These are phyloP conservation scores for Nomada goodeniana DNA, from an alignment of 2,888 invertebrate species.

Conservation along the genomic window DNA sequence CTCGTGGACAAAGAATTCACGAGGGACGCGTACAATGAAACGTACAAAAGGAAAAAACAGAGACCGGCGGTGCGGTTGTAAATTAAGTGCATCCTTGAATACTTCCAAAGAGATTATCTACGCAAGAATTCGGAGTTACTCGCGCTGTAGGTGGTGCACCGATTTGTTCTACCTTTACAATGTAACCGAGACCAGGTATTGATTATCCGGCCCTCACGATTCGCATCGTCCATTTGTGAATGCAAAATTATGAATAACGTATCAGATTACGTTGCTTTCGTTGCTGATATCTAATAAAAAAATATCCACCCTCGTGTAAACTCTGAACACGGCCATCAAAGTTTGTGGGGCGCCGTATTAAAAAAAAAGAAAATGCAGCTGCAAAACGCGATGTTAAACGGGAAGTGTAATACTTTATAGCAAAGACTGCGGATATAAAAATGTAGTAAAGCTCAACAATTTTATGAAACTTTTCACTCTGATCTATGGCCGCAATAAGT, in stretches of 20 bases:
- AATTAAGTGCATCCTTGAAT: constrained; percentile 56
- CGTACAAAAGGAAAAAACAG: constrained; percentile 60
- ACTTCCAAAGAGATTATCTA: constrained; percentile 50
- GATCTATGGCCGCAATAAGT: neutral
- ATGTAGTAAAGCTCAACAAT: neutral
- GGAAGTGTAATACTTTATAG: too few relatives aligned
- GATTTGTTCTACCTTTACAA: constrained; percentile 42
- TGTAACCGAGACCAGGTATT: constrained; percentile 14
- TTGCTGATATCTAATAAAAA: neutral
- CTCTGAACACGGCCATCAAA: neutral
- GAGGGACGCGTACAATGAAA: constrained; percentile 38
- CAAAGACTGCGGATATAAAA: too few relatives aligned
- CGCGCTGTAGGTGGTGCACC: constrained; percentile 48
- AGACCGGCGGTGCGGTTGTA: constrained; percentile 24
- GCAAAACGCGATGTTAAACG: too few relatives aligned
- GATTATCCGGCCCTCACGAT: constrained; percentile 38
- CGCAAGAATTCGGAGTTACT: constrained; percentile 32
- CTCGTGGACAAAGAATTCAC: constrained; percentile 22
- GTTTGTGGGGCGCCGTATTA: too few relatives aligned
- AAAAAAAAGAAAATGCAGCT: too few relatives aligned
- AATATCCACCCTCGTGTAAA: neutral
- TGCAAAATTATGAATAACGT: constrained; percentile 32
- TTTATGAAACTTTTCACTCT: neutral
- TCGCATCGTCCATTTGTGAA: neutral
- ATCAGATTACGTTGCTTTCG: constrained; percentile 33